Evolutionary conservation across 2,888 invertebrate genomes (phyloP).

Genomic region (Lamellibrachia satsuma): DNA sequence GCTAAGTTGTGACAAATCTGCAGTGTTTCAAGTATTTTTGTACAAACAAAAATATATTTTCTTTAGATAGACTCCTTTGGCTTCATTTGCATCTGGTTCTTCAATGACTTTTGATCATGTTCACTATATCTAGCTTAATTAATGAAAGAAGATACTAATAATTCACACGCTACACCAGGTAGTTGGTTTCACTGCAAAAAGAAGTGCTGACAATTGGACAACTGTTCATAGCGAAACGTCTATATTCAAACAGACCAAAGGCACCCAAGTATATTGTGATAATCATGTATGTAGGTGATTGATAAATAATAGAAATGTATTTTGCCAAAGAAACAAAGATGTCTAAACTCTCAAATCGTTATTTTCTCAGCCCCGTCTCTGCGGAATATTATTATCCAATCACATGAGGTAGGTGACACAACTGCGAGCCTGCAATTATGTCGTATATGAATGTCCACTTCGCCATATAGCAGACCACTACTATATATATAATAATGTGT

Average conservation of each 20-base stretch:
- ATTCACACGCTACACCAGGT: neutral
- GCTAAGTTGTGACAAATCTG: neutral
- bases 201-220: neutral
- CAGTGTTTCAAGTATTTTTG: neutral
- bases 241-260: neutral
- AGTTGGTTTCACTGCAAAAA: neutral
- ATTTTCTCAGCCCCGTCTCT: neutral
- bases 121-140: neutral
- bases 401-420: neutral
- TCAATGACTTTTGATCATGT: neutral
- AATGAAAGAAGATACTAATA: neutral
- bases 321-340: neutral
- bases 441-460: constrained; percentile 6
- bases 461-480: neutral
- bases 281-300: neutral
- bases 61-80: neutral
- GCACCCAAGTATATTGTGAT: neutral
- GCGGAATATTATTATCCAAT: constrained; percentile 6
- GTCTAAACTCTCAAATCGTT: neutral
- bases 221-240: neutral
- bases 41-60: neutral
- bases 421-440: constrained; percentile 1
- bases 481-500: neutral
- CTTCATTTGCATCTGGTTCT: neutral
- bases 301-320: constrained; percentile 5